Percentiles rank a stretch among this genome's conserved stretches.
Evolutionary conservation across 2,888 invertebrate genomes (phyloP).

Genomic region (Noctua comes): DNA sequence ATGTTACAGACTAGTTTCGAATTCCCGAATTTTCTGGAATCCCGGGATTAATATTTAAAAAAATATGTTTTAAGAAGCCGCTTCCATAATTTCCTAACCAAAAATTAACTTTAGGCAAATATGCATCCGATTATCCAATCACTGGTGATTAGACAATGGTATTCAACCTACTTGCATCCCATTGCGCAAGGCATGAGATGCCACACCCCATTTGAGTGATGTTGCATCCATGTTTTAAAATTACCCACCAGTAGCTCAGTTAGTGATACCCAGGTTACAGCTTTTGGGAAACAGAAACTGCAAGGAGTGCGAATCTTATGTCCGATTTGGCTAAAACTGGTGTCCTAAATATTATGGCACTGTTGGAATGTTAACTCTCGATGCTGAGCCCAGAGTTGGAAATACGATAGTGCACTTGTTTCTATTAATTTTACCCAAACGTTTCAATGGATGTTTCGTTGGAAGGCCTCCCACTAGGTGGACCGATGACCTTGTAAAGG

Average conservation of each 20-base stretch:
- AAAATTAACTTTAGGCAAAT: too few relatives aligned
- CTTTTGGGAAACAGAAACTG: neutral
- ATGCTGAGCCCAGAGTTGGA: neutral
- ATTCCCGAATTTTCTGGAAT: too few relatives aligned
- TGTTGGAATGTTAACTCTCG: neutral
- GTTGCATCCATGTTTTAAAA: neutral
- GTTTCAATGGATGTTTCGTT: too few relatives aligned
- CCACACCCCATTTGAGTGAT: neutral
- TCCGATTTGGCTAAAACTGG: neutral
- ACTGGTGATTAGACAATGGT: neutral
- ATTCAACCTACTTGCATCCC: slow-evolving; percentile 11
- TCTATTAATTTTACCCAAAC: too few relatives aligned
- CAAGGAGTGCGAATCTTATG: neutral
- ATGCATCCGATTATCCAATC: too few relatives aligned
- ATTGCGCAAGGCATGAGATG: neutral
- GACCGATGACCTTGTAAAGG: too few relatives aligned
- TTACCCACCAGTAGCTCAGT: neutral
- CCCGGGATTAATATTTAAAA: too few relatives aligned
- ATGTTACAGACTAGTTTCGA: too few relatives aligned
- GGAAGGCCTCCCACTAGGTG: too few relatives aligned
- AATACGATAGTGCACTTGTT: too few relatives aligned
- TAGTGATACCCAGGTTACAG: neutral
- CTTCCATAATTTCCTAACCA: too few relatives aligned
- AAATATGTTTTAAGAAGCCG: too few relatives aligned
- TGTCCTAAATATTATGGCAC: neutral